Evolutionary conservation across 2,888 invertebrate genomes (phyloP).

Genomic region (Pollenia angustigena): DNA sequence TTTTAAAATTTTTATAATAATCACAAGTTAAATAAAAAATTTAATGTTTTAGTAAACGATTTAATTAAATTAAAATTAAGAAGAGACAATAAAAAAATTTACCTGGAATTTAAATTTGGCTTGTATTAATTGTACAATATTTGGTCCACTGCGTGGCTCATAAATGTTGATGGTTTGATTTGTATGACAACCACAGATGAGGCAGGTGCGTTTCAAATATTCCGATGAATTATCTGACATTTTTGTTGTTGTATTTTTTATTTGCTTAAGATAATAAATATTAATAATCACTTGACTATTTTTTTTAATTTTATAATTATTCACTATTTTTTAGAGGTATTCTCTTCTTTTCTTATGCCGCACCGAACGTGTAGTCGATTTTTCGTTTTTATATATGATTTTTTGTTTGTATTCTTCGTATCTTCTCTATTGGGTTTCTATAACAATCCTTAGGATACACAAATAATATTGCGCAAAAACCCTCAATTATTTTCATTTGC

Average conservation of each 20-base stretch:
- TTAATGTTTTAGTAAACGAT: not conserved
- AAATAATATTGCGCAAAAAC: slow-evolving; percentile 71
- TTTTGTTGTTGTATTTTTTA: slow-evolving; percentile 60
- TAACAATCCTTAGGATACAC: slow-evolving; percentile 74
- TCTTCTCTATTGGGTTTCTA: slow-evolving; percentile 69
- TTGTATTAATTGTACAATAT: slow-evolving; percentile 83
- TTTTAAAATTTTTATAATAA: not conserved
- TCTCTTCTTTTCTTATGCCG: slow-evolving; percentile 30
- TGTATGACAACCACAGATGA: slow-evolving; percentile 84
- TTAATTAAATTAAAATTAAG: not conserved
- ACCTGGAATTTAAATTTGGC: slow-evolving; percentile 84
- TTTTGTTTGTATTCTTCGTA: slow-evolving; percentile 35
- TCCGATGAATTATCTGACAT: slow-evolving; percentile 80
- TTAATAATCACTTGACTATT: not conserved
- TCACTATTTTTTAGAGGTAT: slow-evolving; percentile 31
- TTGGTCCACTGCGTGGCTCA: slow-evolving; percentile 84
- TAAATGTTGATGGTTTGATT: slow-evolving; percentile 84
- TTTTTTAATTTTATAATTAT: slow-evolving; percentile 19
- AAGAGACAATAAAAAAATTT: slow-evolving; percentile 26
- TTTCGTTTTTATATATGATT: slow-evolving; percentile 35
- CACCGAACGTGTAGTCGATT: slow-evolving; percentile 15
- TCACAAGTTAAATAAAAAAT: not conserved
- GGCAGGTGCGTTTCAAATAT: slow-evolving; percentile 84
- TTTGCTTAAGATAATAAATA: not conserved
- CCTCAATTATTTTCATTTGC: slow-evolving; percentile 27